Evolutionary conservation across 2,888 invertebrate genomes (phyloP).

Genomic region (Odontothrips loti): DNA sequence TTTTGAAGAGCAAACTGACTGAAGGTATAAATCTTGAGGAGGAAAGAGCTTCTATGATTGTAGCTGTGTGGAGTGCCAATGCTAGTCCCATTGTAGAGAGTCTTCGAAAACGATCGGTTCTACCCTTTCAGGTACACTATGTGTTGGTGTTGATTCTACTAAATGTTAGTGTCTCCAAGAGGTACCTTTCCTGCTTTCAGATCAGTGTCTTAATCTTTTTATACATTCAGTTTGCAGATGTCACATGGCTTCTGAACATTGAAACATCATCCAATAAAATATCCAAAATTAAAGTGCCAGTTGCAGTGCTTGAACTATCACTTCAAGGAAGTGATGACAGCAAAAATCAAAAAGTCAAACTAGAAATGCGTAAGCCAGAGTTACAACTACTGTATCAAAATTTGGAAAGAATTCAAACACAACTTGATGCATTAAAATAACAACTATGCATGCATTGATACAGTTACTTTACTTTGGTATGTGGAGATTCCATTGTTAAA

Average conservation of each 20-base stretch:
- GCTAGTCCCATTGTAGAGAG: neutral
- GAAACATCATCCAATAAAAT: neutral
- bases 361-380: neutral
- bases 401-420: slow-evolving; percentile 2
- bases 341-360: neutral
- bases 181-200: neutral
- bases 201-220: neutral
- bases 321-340: neutral
- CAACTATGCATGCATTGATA: neutral
- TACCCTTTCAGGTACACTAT: neutral
- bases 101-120: neutral
- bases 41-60: neutral
- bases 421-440: neutral
- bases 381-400: neutral
- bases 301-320: neutral
- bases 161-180: no score
- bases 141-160: neutral
- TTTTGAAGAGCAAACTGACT: neutral
- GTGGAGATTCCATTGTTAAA: no score
- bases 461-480: no score
- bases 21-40: neutral
- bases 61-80: neutral
- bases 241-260: neutral
- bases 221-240: neutral
- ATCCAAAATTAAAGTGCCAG: neutral